phyloP scores from a whole-genome alignment of 2,888 invertebrate genomes.

The Harpalus rubripes region DNA sequence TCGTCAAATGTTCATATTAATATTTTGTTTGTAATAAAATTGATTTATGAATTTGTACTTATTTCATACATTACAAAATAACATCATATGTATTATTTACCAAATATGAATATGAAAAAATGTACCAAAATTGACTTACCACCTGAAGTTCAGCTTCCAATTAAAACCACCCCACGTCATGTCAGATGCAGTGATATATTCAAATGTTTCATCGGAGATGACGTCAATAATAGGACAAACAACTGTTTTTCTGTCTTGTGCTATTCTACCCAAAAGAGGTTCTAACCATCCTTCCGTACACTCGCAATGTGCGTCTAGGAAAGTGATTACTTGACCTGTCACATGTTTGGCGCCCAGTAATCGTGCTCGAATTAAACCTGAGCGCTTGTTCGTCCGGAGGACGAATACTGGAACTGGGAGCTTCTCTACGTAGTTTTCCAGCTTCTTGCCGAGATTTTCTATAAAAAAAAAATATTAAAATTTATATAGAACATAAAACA shows the following conservation, averaged over 20 bases:
- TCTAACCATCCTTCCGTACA: constrained; percentile 99
- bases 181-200: constrained; percentile 98
- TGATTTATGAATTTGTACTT: too few species aligned
- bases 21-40: too few species aligned
- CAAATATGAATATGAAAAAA: too few species aligned
- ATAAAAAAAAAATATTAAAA: constrained; percentile 69
- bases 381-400: constrained; percentile 93
- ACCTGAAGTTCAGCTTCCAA: constrained; percentile 99
- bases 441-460: constrained; percentile 92
- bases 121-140: constrained; percentile 80
- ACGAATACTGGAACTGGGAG: constrained; percentile 93
- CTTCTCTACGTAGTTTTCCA: constrained; percentile 93
- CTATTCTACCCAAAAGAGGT: constrained; percentile 94
- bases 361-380: constrained; percentile 97
- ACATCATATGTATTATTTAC: too few species aligned
- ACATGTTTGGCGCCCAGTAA: constrained; percentile 96
- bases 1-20: too few species aligned
- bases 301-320: constrained; percentile 99
- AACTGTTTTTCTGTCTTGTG: constrained; percentile 94
- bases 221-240: constrained; percentile 99
- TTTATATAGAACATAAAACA: background rate
- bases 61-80: too few species aligned
- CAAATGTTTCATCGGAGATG: constrained; percentile 98
- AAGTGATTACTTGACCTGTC: constrained; percentile 95
- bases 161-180: constrained; percentile 99